These are phyloP conservation scores for Linyphia triangularis DNA, from an alignment of 2,888 invertebrate species.

Conservation along the genomic window DNA sequence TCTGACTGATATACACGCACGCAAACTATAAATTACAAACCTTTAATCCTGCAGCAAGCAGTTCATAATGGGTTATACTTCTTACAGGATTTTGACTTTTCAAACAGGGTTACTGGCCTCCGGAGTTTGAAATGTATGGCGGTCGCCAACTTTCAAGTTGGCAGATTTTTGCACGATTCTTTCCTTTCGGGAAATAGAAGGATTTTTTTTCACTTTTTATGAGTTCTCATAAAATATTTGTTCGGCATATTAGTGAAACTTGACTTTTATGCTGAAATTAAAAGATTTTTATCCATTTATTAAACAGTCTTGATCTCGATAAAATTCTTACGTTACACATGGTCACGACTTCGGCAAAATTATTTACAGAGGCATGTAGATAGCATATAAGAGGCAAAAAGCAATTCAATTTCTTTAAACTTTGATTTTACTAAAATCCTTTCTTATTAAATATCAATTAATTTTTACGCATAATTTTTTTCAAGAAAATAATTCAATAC, in stretches of 20 bases:
- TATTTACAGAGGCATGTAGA: no score
- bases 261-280: not conserved
- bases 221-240: not conserved
- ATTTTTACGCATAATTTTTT: no score
- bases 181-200: no score
- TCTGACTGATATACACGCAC: slow-evolving; percentile 73
- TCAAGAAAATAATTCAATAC: no score
- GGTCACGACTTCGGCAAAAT: no score
- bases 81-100: slow-evolving; percentile 74
- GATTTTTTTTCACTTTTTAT: no score
- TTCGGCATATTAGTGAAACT: not conserved
- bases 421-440: no score
- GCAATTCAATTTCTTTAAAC: no score
- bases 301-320: no score
- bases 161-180: slow-evolving; percentile 10
- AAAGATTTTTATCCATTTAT: not conserved
- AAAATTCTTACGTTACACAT: no score
- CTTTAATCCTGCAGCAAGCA: slow-evolving; percentile 74
- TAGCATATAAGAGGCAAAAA: no score
- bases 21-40: slow-evolving; percentile 73
- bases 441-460: no score
- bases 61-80: slow-evolving; percentile 73
- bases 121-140: slow-evolving; percentile 39
- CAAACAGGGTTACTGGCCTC: slow-evolving; percentile 71
- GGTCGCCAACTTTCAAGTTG: slow-evolving; percentile 63